Conservation (phyloP, 2,113 vertebrate species). For the Nycticebus coucang region DNA sequence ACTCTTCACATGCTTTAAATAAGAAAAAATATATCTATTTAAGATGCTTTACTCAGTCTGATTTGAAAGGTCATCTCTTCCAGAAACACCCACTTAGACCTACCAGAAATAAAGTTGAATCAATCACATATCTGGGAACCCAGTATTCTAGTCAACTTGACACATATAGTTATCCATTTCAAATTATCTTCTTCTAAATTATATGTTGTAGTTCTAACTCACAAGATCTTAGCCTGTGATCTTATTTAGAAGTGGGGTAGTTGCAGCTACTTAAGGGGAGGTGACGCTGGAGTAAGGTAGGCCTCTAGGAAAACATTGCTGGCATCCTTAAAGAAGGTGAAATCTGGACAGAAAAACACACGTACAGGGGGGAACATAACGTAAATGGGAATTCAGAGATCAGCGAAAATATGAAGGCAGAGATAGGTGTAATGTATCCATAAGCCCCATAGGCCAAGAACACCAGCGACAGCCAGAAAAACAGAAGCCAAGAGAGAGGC, state of each 20-base stretch:
- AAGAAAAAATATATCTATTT: not conserved
- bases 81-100: not conserved
- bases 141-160: not conserved
- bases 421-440: not conserved
- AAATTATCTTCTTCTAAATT: not conserved
- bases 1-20: not conserved
- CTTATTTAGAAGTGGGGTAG: not conserved
- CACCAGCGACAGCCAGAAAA: not conserved
- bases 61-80: not conserved
- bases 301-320: not conserved
- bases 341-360: not conserved
- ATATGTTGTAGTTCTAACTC: not conserved
- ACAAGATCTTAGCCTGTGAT: not conserved
- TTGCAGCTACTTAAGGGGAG: not conserved
- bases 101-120: not conserved
- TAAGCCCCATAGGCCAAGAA: not conserved
- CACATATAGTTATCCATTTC: not conserved
- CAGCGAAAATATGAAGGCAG: not conserved
- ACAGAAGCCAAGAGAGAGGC: not conserved
- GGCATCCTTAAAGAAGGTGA: not conserved
- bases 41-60: not conserved
- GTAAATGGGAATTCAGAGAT: too few relatives aligned
- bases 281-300: not conserved
- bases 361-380: not conserved
- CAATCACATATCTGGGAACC: not conserved